Evolutionary conservation across 2,888 invertebrate species (phyloP).

Genomic region (Agonopterix alstromeriana): DNA sequence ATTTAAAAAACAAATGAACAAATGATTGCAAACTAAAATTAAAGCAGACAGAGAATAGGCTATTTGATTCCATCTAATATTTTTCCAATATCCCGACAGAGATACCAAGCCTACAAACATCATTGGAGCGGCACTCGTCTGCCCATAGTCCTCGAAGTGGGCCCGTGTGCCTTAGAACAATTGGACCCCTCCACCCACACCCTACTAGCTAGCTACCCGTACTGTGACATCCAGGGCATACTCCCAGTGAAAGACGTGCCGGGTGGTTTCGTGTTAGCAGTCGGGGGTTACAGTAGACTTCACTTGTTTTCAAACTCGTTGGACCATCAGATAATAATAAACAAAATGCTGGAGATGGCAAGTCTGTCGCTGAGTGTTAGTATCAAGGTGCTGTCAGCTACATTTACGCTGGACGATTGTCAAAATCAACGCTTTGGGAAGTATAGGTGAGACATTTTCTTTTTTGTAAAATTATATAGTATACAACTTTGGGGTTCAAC

Average conservation of each 20-base stretch:
- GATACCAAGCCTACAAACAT: conserved; percentile 94
- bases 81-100: conserved; percentile 56
- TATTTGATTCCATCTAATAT: neutral
- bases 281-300: conserved; percentile 93
- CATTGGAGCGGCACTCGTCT: conserved; percentile 97
- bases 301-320: conserved; percentile 91
- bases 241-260: conserved; percentile 89
- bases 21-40: no score
- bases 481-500: no score
- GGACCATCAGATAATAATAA: conserved; percentile 91
- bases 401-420: conserved; percentile 91
- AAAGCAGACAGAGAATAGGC: no score
- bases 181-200: conserved; percentile 91
- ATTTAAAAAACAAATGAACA: no score
- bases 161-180: conserved; percentile 95
- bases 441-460: conserved; percentile 80
- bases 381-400: conserved; percentile 89
- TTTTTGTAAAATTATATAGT: no score
- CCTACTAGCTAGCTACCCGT: conserved; percentile 80
- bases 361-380: conserved; percentile 86
- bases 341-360: conserved; percentile 90
- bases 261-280: conserved; percentile 94
- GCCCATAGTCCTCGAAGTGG: conserved; percentile 92
- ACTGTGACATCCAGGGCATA: conserved; percentile 64
- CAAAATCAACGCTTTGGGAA: conserved; percentile 93